phyloP scores from a whole-genome alignment of 2,113 vertebrate genomes.

The Turnix velox region DNA sequence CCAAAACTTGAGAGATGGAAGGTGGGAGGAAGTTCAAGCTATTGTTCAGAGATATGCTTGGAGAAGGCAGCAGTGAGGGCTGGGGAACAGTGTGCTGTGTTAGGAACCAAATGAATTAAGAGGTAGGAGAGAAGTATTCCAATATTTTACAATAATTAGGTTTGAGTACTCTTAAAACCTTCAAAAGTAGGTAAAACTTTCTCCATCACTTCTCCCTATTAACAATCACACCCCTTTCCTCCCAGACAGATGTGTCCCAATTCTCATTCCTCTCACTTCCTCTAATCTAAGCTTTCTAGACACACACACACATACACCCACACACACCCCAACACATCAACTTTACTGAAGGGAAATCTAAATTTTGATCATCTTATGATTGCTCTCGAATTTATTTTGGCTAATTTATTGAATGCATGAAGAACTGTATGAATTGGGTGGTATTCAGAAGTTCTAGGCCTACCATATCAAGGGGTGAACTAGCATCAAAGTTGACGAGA shows the following conservation, averaged over 20 bases:
- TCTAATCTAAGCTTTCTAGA: background rate
- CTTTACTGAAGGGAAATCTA: background rate
- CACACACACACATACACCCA: accelerated
- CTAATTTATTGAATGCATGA: background rate
- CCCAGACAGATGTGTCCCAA: background rate
- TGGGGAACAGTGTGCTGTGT: background rate
- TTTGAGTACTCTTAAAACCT: background rate
- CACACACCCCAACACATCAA: background rate
- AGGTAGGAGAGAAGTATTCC: background rate
- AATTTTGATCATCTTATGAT: background rate
- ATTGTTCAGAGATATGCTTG: too few relatives aligned
- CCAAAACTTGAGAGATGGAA: background rate
- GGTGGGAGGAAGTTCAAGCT: background rate
- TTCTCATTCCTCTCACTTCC: background rate
- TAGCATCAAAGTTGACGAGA: background rate
- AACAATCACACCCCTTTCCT: background rate
- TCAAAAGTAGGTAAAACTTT: background rate
- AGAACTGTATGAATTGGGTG: background rate
- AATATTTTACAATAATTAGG: background rate
- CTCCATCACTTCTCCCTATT: background rate
- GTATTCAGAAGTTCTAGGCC: background rate
- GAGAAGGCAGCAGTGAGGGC: background rate
- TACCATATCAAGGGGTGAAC: background rate
- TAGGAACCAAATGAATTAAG: background rate
- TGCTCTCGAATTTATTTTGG: background rate